These are phyloP conservation scores for Eurystomus glaucurus DNA, from an alignment of 2,797 vertebrate species.

Conservation along the genomic window DNA sequence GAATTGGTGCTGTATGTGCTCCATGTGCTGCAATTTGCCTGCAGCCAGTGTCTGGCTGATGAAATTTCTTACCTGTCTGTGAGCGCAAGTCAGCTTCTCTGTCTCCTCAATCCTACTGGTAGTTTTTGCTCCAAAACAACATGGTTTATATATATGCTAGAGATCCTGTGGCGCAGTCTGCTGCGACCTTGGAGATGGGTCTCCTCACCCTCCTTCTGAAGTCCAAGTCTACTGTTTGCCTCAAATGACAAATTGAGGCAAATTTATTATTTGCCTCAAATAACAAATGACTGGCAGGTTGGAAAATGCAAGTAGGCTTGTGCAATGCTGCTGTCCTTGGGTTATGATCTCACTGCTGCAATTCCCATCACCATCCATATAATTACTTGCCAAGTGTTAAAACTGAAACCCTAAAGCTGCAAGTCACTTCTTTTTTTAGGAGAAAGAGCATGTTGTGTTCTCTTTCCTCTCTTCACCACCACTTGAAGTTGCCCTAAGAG, in stretches of 20 bases:
- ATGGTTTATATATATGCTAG: not conserved
- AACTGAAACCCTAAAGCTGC: not conserved
- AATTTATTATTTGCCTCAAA: not conserved
- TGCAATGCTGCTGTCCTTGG: not conserved
- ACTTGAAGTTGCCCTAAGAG: not conserved
- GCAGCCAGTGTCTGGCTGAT: not conserved
- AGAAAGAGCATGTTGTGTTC: not conserved
- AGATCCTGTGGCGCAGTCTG: not conserved
- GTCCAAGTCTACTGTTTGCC: not conserved
- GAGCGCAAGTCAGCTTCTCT: not conserved
- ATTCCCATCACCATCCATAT: not conserved
- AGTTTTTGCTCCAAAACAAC: not conserved
- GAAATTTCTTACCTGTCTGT: not conserved
- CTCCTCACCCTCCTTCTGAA: not conserved
- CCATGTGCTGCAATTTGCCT: not conserved
- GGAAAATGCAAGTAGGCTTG: not conserved
- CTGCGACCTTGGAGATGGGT: not conserved
- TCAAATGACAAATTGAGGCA: not conserved
- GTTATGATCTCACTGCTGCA: not conserved
- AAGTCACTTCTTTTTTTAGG: not conserved
- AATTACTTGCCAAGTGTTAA: not conserved
- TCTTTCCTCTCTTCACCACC: fast-evolving
- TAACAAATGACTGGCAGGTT: not conserved
- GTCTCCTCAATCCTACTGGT: not conserved
- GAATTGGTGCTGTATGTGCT: not conserved